Base-by-base conservation (phyloP, 2,113 vertebrate species). In the Paratilapia polleni region DNA sequence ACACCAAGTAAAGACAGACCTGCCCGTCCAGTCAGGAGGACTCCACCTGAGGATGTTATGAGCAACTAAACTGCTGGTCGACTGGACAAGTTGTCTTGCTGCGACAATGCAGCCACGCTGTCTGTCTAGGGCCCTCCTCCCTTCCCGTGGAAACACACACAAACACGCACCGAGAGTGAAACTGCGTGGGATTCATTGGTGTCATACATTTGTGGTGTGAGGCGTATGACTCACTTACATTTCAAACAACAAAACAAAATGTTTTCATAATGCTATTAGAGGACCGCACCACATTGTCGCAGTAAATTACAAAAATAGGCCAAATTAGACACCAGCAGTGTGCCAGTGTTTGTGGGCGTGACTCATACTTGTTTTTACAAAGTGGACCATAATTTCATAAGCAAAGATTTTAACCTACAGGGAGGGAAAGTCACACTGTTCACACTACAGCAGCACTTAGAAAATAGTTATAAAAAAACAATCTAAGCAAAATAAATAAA, bases 91-190 rank as follows among this genome's bases (percentile, higher is more conserved):
- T 82, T 88, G 88, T 74, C 58, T 78, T 43, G 57, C 81, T 93
- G 90, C 92, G 83, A 91, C 91, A 93, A 77, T 61, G 85, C 87
- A 88, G 90, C 90, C 87, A 91, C 91, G 83, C 87, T 92, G 88
- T 85, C 78, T 86, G 91, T 87, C 78, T 78, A 81, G 66, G 63
- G 78, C 78, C 83, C 91, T 85, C 92, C 89, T 86, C 77, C 89
- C 82, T 79, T 76, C 68, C 59, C 38, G 64, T 17, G 22, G 22
- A 38, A 19, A 73, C 47, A n/a, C 15, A 63, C 56, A 62, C 49
- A 43, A 57, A 77, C 73, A 57, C 24, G 4, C 41, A 54, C 41
- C 20, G 38, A 63, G 11, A 78, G 57, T n/a, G 78, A 62, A 61
- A 82, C 68, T 60, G 77, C 31, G 73, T 60, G 64, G 73, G 70